Evolutionary conservation across 1,140 invertebrate genomes (phyloP), one percentile per base, ranked within the genome.

Genomic region (Drosophila lowei): DNA sequence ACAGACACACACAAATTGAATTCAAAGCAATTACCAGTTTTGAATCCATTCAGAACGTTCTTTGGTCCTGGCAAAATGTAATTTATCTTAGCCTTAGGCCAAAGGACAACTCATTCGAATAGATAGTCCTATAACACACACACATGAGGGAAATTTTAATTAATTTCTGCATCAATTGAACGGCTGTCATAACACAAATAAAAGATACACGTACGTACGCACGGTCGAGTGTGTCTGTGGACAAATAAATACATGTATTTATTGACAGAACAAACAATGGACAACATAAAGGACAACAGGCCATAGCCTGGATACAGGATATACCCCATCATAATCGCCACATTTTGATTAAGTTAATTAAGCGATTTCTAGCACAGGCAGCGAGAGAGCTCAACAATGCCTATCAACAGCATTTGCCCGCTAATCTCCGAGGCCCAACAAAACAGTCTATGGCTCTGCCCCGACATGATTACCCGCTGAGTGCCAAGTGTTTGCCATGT

Each of bases 321-420:
- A 18, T 18, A 18, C 41, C 38, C 66, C 46, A 71, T 47, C 58
- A 86, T 86, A 78, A 88, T 88, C 50, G 83, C 78, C 65, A 79
- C 83, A 86, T 86, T 88, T 86, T 88, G 83, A 86, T 86, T 88
- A 86, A 81, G 71, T 88, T 86, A 86, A 86, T 86, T 88, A 86
- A 86, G 83, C 77, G 78, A 88, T 75, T 81, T 80, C 11, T 5
- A 38, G 6, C 28, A 30, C 7, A 30, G 28, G 0, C 30, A 11
- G 8, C 30, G 21, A 34, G 23, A 47, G 13, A n/a, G n/a, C 47
- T 21, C 42, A 64, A 73, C 72, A 81, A 81, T 60, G 73, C 78
- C 65, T 74, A 85, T 70, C 77, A 74, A 73, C 61, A 25, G 63
- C 34, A 38, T 38, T 38, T 38, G 5, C 34, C 5, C 4, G 52